Conservation (phyloP, 2,888 invertebrate species). For the Seira sanloemensis region DNA sequence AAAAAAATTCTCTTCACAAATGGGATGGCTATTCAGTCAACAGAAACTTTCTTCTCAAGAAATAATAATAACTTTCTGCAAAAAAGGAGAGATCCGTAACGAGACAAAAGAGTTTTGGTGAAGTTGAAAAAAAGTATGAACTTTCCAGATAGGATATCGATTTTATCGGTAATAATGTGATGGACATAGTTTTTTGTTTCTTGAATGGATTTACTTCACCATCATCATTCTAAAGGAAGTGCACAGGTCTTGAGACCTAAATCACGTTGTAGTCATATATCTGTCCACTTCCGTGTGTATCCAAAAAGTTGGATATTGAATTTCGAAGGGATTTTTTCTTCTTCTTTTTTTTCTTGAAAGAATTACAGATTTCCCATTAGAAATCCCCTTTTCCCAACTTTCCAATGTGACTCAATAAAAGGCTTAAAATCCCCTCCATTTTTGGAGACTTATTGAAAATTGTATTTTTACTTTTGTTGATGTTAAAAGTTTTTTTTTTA, state of each 20-base stretch:
- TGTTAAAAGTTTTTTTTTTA: background rate
- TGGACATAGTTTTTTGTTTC: conserved; percentile 31
- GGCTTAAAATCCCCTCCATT: background rate
- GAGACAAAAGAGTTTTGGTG: background rate
- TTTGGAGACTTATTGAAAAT: background rate
- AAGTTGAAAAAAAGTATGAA: conserved; percentile 7
- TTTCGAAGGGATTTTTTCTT: background rate
- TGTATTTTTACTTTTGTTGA: background rate
- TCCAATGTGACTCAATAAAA: background rate
- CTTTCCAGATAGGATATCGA: background rate
- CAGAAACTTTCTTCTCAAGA: conserved; percentile 23
- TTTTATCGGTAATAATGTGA: conserved; percentile 32
- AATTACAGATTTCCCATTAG: too few species aligned
- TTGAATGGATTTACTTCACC: background rate
- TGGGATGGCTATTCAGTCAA: conserved; percentile 7
- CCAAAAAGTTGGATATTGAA: too few species aligned
- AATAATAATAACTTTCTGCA: conserved; percentile 27
- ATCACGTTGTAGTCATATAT: too few species aligned
- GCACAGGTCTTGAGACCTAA: too few species aligned
- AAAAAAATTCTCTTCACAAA: background rate
- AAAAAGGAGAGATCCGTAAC: conserved; percentile 8
- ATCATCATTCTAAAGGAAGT: too few species aligned
- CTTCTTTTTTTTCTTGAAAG: too few species aligned
- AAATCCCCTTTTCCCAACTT: too few species aligned
- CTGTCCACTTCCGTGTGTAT: too few species aligned